These are phyloP conservation scores for Trichosurus vulpecula DNA, from an alignment of 2,797 vertebrate genomes.

Conservation along the genomic window DNA sequence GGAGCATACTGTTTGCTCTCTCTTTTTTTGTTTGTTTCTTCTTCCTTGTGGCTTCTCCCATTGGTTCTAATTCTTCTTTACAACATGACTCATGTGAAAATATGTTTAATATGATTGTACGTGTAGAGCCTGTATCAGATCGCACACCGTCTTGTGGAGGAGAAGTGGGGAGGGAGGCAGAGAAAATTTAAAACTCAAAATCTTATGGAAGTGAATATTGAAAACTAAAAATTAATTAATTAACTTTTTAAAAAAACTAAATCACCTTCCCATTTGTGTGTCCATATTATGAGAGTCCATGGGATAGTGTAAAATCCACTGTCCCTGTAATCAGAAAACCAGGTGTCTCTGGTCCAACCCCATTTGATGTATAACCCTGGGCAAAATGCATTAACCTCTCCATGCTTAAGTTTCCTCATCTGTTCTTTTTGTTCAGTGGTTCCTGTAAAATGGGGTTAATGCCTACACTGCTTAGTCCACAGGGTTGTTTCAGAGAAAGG, in stretches of 20 bases:
- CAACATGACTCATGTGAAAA: too few relatives aligned
- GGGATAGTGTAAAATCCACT: not conserved
- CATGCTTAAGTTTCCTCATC: not conserved
- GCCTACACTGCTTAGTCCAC: not conserved
- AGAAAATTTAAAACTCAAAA: too few relatives aligned
- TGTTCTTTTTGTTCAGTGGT: not conserved
- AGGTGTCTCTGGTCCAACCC: not conserved
- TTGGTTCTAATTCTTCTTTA: too few relatives aligned
- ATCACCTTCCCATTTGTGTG: not conserved
- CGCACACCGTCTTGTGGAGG: too few relatives aligned
- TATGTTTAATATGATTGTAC: too few relatives aligned
- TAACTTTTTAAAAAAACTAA: not conserved
- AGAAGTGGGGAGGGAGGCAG: too few relatives aligned
- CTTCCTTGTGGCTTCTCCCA: too few relatives aligned
- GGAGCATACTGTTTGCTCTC: too few relatives aligned
- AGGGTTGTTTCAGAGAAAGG: not conserved
- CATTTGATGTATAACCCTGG: not conserved
- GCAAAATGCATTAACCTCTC: not conserved
- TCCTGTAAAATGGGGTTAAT: not conserved
- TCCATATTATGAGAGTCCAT: conserved; percentile 16
- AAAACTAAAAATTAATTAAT: too few relatives aligned
- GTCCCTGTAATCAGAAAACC: not conserved
- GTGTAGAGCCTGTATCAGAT: too few relatives aligned
- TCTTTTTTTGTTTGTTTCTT: too few relatives aligned
- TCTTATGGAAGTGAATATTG: too few relatives aligned